Base-by-base conservation (phyloP, 2,113 vertebrate species). In the Vulpes lagopus region DNA sequence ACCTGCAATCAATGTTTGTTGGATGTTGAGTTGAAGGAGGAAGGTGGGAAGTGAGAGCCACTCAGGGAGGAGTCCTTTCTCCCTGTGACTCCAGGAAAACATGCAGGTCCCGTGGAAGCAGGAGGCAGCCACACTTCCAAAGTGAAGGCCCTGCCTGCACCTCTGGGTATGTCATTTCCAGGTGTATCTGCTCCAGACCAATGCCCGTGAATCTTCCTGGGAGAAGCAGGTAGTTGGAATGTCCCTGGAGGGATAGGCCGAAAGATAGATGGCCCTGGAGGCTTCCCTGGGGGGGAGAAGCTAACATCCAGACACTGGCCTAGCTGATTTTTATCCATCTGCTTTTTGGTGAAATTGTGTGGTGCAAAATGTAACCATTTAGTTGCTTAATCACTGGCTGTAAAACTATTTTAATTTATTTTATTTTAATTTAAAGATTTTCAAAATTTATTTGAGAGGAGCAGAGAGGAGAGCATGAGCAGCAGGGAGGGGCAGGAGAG, bases 301-400 rank as follows among this genome's bases (percentile, higher is more conserved):
- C 17, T 49, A 14, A 60, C 1, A 30, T 38, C 55, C 79, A 80
- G 79, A 93, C 64, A 87, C 79, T 27, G 43, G 53, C 91, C 76
- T 23, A 59, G 78, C 71, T 91, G 96, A 79, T 91, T 49, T 35
- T 96, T 95, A 91, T 95, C 84, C 55, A 35, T 49, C 23, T 51
- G 55, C 84, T 25, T 90, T 94, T 92, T 65, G 67, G 69, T 95
- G 91, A 93, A 82, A 71, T 9, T 11, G 32, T 85, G 23, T 6
- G 32, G 49, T 9, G 30, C 1, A 1, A 91, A 90, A 67, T 30
- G 11, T 55, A 82, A 93, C 92, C 74, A 38, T 35, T 27, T 79
- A 64, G 43, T 51, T 22, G 83, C 71, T 91, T 89, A 27, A 43
- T 59, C 2, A 6, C 38, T 43, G 57, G 71, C 64, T 67, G 80